These are phyloP conservation scores for Myotis lucifugus DNA, from an alignment of 2,113 vertebrate species.

Conservation along the genomic window DNA sequence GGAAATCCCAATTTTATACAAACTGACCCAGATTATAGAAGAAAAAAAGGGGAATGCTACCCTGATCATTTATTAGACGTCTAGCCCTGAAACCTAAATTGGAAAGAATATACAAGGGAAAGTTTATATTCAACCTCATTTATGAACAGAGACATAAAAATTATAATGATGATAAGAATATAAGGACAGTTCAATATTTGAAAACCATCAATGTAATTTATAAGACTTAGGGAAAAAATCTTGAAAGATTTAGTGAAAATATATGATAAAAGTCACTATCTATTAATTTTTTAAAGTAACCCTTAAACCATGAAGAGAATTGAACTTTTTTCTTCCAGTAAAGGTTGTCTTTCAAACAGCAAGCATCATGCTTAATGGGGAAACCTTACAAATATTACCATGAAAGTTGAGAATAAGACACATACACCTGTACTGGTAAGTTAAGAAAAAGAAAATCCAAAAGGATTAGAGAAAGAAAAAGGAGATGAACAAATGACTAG, in stretches of 20 bases:
- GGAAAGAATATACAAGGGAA: neutral
- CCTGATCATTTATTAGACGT: neutral
- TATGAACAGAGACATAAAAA: neutral
- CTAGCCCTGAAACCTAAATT: neutral
- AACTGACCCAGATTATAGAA: neutral
- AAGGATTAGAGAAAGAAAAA: neutral
- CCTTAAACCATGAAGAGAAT: neutral
- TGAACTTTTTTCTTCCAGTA: neutral
- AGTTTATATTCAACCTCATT: neutral
- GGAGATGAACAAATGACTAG: neutral
- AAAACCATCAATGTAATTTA: neutral
- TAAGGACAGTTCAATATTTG: slow-evolving; percentile 19
- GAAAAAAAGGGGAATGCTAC: neutral
- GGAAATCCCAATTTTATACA: neutral
- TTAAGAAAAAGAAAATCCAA: neutral
- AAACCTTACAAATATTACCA: neutral
- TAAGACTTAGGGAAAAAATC: neutral
- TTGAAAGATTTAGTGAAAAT: neutral
- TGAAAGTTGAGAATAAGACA: neutral
- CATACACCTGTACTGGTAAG: neutral
- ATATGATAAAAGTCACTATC: neutral
- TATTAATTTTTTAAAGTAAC: neutral
- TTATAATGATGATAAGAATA: slow-evolving; percentile 1
- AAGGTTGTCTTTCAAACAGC: neutral
- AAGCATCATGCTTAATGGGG: neutral